These are phyloP conservation scores for Acromyrmex echinatior DNA, from an alignment of 1,140 invertebrate genomes.

Conservation along the genomic window DNA sequence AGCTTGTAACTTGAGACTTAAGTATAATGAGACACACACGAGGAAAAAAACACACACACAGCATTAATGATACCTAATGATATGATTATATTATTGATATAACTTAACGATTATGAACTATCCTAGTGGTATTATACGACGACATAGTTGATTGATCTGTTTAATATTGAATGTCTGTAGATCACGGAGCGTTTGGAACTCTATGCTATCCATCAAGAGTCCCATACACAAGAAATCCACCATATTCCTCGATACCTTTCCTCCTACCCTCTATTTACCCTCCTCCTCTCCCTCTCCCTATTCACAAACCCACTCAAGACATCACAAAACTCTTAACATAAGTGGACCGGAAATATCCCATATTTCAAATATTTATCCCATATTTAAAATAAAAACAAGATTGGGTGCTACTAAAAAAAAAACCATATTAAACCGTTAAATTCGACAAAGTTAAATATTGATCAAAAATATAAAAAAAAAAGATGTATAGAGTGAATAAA, in stretches of 20 bases:
- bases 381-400: slow-evolving; percentile 32
- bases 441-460: slow-evolving; percentile 50
- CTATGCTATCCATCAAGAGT: slow-evolving; percentile 85
- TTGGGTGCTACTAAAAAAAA: slow-evolving; percentile 22
- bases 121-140: slow-evolving; percentile 86
- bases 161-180: slow-evolving; percentile 87
- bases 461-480: slow-evolving; percentile 12
- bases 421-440: slow-evolving; percentile 45
- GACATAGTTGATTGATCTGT: slow-evolving; percentile 87
- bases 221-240: slow-evolving; percentile 39
- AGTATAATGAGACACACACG: slow-evolving; percentile 76
- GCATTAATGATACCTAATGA: slow-evolving; percentile 85
- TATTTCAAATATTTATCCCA: slow-evolving; percentile 9
- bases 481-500: slow-evolving; percentile 37
- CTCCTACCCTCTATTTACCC: slow-evolving; percentile 9
- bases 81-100: slow-evolving; percentile 87
- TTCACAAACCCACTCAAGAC: slow-evolving; percentile 44
- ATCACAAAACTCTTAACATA: slow-evolving; percentile 50
- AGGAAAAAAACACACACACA: slow-evolving; percentile 72
- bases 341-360: slow-evolving; percentile 21
- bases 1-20: slow-evolving; percentile 85
- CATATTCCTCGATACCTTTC: slow-evolving; percentile 57
- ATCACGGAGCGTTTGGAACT: slow-evolving; percentile 87
- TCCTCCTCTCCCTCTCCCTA: background rate
- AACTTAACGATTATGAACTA: slow-evolving; percentile 86